phyloP scores from a whole-genome alignment of 2,888 invertebrate genomes.

The Palloptera scutellata region DNA sequence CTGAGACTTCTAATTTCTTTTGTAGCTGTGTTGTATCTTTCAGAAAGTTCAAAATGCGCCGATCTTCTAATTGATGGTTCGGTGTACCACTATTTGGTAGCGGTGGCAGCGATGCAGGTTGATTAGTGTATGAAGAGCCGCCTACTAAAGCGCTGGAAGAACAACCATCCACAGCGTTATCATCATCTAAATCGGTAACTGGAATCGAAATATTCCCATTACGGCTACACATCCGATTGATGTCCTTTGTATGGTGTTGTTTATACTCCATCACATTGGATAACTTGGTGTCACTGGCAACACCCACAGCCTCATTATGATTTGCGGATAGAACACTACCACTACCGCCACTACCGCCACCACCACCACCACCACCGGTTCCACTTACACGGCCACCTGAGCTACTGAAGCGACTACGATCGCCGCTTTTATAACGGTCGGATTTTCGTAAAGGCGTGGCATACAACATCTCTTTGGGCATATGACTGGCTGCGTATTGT shows the following conservation, averaged over 20 bases:
- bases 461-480: conserved; percentile 63
- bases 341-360: too few relatives aligned
- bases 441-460: conserved; percentile 64
- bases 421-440: conserved; percentile 62
- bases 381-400: conserved; percentile 33
- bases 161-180: conserved; percentile 51
- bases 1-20: conserved; percentile 62
- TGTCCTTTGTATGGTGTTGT: conserved; percentile 54
- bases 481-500: conserved; percentile 38
- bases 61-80: conserved; percentile 61
- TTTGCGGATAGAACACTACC: conserved; percentile 18
- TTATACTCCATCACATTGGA: conserved; percentile 57
- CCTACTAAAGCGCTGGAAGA: conserved; percentile 52
- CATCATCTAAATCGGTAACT: conserved; percentile 58
- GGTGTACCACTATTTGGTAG: conserved; percentile 39
- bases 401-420: conserved; percentile 52
- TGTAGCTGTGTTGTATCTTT: conserved; percentile 64
- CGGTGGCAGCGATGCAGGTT: conserved; percentile 36
- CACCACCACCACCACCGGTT: conserved; percentile 36
- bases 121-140: conserved; percentile 46
- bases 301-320: conserved; percentile 29
- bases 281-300: conserved; percentile 50
- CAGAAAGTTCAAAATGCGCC: conserved; percentile 63
- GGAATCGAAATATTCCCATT: conserved; percentile 55
- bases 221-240: conserved; percentile 53